Evolutionary conservation across 2,888 invertebrate genomes (phyloP).

Genomic region (Parnassius glacialis): DNA sequence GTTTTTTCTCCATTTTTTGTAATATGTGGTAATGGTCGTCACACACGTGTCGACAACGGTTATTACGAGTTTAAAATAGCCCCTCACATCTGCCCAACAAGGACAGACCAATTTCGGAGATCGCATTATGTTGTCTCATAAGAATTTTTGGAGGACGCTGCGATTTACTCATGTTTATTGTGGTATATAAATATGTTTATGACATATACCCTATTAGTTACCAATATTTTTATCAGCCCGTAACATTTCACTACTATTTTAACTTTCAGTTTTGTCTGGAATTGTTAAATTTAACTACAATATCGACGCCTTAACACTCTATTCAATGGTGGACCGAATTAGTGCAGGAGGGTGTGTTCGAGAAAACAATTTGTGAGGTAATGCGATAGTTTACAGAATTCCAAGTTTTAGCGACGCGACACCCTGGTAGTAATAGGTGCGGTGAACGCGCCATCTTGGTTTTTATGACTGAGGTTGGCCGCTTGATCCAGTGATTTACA

Average conservation of each 20-base stretch:
- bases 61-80: constrained; percentile 81
- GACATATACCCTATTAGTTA: no score
- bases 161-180: constrained; percentile 13
- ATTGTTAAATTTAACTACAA: not conserved
- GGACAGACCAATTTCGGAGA: constrained; percentile 64
- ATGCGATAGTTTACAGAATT: constrained; percentile 67
- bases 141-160: constrained; percentile 32
- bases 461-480: constrained; percentile 33
- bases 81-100: constrained; percentile 54
- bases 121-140: constrained; percentile 45
- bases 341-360: constrained; percentile 42
- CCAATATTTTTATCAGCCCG: no score
- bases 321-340: constrained; percentile 53
- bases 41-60: constrained; percentile 77
- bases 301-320: constrained; percentile 30
- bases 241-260: no score
- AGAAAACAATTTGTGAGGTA: constrained; percentile 60
- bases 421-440: constrained; percentile 43
- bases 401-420: constrained; percentile 41
- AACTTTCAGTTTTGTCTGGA: no score
- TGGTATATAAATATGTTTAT: no score
- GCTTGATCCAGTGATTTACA: constrained; percentile 10
- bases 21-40: constrained; percentile 79
- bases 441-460: constrained; percentile 43
- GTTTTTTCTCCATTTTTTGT: constrained; percentile 78